Evolutionary conservation across 2,888 invertebrate species (phyloP).

Genomic region (Polia nebulosa): DNA sequence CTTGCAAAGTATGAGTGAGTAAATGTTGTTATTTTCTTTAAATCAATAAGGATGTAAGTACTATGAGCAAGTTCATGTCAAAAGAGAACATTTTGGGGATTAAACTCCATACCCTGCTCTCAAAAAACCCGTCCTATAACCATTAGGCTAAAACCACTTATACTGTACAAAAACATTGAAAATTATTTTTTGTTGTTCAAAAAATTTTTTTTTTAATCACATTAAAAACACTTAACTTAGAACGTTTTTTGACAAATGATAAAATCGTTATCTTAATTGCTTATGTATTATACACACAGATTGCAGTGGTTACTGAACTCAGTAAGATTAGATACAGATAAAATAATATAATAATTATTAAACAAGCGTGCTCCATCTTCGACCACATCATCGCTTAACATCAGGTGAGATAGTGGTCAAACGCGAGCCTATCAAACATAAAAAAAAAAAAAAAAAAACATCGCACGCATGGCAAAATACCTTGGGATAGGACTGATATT

Average conservation of each 20-base stretch:
- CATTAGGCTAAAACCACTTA: neutral
- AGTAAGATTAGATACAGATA: constrained; percentile 52
- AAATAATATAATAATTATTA: constrained; percentile 24
- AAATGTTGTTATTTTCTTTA: neutral
- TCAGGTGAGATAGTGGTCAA: too few species aligned
- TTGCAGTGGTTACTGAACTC: constrained; percentile 55
- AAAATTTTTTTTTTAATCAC: neutral
- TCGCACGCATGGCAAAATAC: constrained; percentile 22
- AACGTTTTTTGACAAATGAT: constrained; percentile 38
- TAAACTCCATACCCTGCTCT: neutral
- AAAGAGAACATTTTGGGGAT: neutral
- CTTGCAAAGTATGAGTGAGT: neutral
- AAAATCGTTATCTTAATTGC: constrained; percentile 46
- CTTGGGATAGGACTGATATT: constrained; percentile 52
- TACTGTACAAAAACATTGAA: neutral
- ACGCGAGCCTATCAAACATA: too few species aligned
- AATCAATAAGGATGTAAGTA: neutral
- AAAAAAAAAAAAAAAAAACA: too few species aligned
- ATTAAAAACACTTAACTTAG: neutral
- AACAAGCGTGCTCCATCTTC: too few species aligned
- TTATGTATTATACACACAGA: constrained; percentile 36
- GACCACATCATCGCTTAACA: too few species aligned
- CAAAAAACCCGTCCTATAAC: neutral
- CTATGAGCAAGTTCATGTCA: too few species aligned
- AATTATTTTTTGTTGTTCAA: neutral